Evolutionary conservation across 2,113 vertebrate genomes (phyloP).

Genomic region (Gymnorhina tibicen): DNA sequence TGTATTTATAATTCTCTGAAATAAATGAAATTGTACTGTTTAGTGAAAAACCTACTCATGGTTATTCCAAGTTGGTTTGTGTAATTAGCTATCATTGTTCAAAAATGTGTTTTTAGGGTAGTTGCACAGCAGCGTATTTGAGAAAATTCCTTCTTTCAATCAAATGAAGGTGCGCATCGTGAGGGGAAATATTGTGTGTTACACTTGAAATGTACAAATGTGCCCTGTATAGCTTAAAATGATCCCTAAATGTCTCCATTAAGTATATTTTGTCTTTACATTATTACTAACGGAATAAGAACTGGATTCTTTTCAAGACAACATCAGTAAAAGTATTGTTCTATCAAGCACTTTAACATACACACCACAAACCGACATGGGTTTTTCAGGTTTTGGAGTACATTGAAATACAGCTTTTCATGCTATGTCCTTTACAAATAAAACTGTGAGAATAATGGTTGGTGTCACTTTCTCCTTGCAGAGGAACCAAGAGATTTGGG

Average conservation of each 20-base stretch:
- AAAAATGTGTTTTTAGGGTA: not conserved
- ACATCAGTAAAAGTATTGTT: conserved; percentile 71
- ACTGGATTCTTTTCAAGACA: conserved; percentile 67
- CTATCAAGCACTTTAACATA: conserved; percentile 79
- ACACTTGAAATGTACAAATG: conserved; percentile 70
- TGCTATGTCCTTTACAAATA: conserved; percentile 82
- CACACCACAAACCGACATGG: conserved; percentile 69
- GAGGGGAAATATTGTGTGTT: conserved; percentile 41
- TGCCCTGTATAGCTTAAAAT: conserved; percentile 54
- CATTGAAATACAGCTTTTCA: conserved; percentile 80
- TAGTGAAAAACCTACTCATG: not conserved
- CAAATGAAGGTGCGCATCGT: conserved; percentile 23
- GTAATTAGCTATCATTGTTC: conserved; percentile 25
- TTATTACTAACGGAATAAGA: conserved; percentile 61
- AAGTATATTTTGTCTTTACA: conserved; percentile 64
- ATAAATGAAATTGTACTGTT: not conserved
- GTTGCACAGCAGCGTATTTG: not conserved
- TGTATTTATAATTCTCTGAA: conserved; percentile 42
- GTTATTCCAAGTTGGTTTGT: conserved; percentile 25
- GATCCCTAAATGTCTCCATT: conserved; percentile 54
- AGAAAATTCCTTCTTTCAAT: conserved; percentile 49
- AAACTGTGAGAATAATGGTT: conserved; percentile 71
- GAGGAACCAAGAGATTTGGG: not conserved
- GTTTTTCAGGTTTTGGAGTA: conserved; percentile 79
- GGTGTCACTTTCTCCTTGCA: conserved; percentile 38